Evolutionary conservation across 2,888 invertebrate species (phyloP).

Genomic region (Laothoe populi): DNA sequence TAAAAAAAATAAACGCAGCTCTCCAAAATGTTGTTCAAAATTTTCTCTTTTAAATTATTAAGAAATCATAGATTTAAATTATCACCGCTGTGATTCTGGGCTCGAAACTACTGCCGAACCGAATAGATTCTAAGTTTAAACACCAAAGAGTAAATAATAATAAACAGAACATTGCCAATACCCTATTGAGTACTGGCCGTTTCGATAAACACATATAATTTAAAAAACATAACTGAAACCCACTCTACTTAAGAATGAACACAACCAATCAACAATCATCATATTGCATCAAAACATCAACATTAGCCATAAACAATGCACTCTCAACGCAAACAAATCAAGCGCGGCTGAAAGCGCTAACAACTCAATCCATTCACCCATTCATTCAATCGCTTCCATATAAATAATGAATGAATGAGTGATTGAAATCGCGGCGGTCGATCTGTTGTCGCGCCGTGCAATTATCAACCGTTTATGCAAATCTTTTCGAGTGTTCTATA

Average conservation of each 20-base stretch:
- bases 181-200: no score
- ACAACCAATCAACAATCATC: slow-evolving; percentile 31
- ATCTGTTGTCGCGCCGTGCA: slow-evolving; percentile 39
- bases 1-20: no score
- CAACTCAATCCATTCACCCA: slow-evolving; percentile 64
- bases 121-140: no score
- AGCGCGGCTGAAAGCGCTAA: slow-evolving; percentile 51
- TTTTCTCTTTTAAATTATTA: no score
- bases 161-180: no score
- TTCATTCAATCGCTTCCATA: slow-evolving; percentile 45
- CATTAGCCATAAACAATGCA: slow-evolving; percentile 22
- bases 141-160: no score
- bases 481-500: slow-evolving; percentile 14
- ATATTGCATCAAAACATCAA: slow-evolving; percentile 25
- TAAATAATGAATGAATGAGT: slow-evolving; percentile 44
- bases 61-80: no score
- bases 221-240: background rate
- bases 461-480: slow-evolving; percentile 35
- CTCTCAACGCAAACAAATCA: slow-evolving; percentile 20
- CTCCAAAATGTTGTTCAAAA: no score
- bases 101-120: no score
- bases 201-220: no score
- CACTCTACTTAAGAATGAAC: background rate
- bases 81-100: no score
- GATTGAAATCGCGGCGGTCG: slow-evolving; percentile 35